Evolutionary conservation across 1,140 invertebrate genomes (phyloP), one percentile per base, ranked within the genome.

Genomic region (Caenorhabditis briggsae): DNA sequence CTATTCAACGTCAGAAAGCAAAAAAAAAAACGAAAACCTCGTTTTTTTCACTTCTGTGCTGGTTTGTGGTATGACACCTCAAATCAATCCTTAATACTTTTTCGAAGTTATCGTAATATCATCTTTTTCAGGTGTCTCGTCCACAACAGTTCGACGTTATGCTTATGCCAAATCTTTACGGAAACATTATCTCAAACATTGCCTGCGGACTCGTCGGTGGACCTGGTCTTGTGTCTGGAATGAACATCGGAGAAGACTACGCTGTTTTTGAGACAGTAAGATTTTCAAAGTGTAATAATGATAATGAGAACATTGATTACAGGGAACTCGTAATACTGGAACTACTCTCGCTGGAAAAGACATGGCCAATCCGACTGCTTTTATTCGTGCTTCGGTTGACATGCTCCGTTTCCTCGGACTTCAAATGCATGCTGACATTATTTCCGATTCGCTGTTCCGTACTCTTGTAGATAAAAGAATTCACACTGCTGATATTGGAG

Each of bases 71-170:
- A 33, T 33, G 33, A 33, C 33, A 33, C 1, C 3, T 33, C 33
- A 33, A 33, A 33, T 33, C 33, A 33, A 33, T 33, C 33, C 33
- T 33, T 33, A 33, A 33, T 33, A 33, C 33, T 3, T 33, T 33
- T 33, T 33, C 33, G 33, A 33, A 33, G 33, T 33, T 33, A 33
- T 33, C 33, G 33, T 33, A 33, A 33, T 33, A 50, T 14, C 48
- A 48, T 25, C 9, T 55, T 83, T 23, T 56, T 14, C 20, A 86
- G 85, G 85, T 86, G 6, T 96, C 96, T 0, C 97, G 96, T 90
- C 97, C 97, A 0, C 95, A 97, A 92, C 97, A 99, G 93, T 99
- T 99, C 94, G 98, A 99, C 41, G 96, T 99, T 16, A 96, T 99
- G 95, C 94, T 98, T 18, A 97, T 98, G 95, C 98, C 98, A 0